These are phyloP conservation scores for Hydractinia symbiolongicarpus DNA, from an alignment of 30 jellyfish, hydroid and myxozoan genomes.

Conservation along the genomic window DNA sequence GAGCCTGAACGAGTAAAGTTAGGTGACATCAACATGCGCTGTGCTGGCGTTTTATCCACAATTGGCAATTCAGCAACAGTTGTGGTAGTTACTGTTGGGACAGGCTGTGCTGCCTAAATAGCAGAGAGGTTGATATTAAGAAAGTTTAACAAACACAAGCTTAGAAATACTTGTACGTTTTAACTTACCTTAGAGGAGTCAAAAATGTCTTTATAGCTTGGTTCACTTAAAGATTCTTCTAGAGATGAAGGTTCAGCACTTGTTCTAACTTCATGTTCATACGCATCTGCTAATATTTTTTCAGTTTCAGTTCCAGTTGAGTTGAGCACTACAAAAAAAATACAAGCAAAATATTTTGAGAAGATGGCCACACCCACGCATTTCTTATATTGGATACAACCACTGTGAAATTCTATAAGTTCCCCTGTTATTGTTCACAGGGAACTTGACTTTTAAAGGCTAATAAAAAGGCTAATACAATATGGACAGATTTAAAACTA, in stretches of 20 bases:
- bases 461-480: no score
- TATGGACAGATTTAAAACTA: neutral
- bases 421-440: no score
- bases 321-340: neutral
- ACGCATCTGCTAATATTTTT: conserved; percentile 14
- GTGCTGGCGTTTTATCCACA: neutral
- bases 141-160: no score
- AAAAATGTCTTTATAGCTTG: neutral
- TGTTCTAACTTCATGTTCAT: conserved; percentile 9
- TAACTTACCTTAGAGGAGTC: neutral
- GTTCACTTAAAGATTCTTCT: neutral
- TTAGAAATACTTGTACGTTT: no score
- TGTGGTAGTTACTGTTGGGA: neutral
- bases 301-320: conserved; percentile 13
- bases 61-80: no score
- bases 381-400: no score
- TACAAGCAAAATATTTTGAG: no score
- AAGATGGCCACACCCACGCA: no score
- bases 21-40: conserved; percentile 18
- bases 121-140: neutral
- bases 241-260: neutral
- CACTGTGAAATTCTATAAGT: no score
- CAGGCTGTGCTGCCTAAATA: neutral
- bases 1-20: conserved; percentile 8
- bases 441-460: no score